phyloP scores from a whole-genome alignment of 2,113 vertebrate species.

The Tetraodon nigroviridis region DNA sequence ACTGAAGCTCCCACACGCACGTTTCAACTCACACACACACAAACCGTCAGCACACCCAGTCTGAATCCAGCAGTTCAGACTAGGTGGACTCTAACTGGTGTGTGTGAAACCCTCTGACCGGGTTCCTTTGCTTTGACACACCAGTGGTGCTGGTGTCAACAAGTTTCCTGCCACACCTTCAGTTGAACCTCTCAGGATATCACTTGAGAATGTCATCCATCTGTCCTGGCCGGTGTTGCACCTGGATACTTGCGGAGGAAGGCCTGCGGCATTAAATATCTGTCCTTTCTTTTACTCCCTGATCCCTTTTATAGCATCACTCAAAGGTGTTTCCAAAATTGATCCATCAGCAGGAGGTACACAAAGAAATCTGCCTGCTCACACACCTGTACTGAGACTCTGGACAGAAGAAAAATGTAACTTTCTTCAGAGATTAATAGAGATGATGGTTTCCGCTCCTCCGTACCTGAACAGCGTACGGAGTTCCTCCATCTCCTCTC shows the following conservation, averaged over 20 bases:
- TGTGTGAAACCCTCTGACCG: constrained; percentile 1
- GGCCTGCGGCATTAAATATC: neutral
- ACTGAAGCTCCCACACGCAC: constrained; percentile 69
- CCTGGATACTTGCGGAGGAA: constrained; percentile 13
- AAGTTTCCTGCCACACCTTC: constrained; percentile 9
- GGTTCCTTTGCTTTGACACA: constrained; percentile 18
- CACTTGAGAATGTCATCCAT: constrained; percentile 16
- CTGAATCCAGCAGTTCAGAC: constrained; percentile 3
- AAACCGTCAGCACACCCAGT: constrained; percentile 16
- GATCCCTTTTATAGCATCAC: constrained; percentile 12
- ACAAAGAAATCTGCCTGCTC: constrained; percentile 6
- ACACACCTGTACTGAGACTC: neutral
- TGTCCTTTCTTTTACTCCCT: neutral
- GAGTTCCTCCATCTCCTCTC: constrained; percentile 17
- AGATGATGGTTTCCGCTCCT: constrained; percentile 2
- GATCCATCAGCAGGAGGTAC: constrained; percentile 14
- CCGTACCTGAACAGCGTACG: constrained; percentile 3
- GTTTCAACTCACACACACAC: neutral
- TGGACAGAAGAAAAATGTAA: constrained; percentile 3
- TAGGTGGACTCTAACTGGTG: neutral
- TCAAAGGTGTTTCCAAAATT: constrained; percentile 30
- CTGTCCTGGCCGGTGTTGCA: constrained; percentile 13
- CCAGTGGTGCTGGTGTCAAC: neutral
- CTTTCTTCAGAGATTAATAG: constrained; percentile 10
- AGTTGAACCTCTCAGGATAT: constrained; percentile 34